A percentile compares a stretch with the other conserved stretches of the same genome.
Evolutionary conservation across 2,888 invertebrate species (phyloP).

Genomic region (Andrena chrysosceles): DNA sequence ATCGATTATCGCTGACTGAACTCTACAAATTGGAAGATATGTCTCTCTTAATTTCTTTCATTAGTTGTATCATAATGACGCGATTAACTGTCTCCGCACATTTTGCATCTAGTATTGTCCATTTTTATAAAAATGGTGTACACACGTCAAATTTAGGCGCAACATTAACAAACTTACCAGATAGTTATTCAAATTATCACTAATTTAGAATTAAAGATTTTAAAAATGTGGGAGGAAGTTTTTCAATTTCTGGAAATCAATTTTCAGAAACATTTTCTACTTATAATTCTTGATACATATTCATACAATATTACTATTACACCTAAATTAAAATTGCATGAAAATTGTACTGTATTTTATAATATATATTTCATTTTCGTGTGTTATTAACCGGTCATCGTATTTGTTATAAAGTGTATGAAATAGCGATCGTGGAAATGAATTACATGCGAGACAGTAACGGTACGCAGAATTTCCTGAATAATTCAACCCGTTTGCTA

Average conservation of each 20-base stretch:
- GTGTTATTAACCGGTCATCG: not conserved
- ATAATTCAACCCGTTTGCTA: conserved; percentile 2
- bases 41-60: not conserved
- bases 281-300: too few species aligned
- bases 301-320: too few species aligned
- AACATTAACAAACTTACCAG: too few species aligned
- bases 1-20: conserved; percentile 48
- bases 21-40: not conserved
- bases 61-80: not conserved
- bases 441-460: not conserved
- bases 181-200: too few species aligned
- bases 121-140: too few species aligned
- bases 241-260: too few species aligned
- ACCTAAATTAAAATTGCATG: not conserved
- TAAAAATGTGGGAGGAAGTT: too few species aligned
- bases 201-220: too few species aligned
- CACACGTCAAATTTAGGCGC: too few species aligned
- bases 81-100: too few species aligned
- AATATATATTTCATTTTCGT: not conserved
- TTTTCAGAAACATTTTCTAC: too few species aligned
- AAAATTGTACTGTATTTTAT: not conserved
- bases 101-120: too few species aligned
- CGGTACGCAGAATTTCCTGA: not conserved
- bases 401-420: not conserved
- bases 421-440: not conserved